Evolutionary conservation across 2,113 vertebrate genomes (phyloP), one percentile per base, ranked within the genome.

Genomic region (Rhodinocichla rosea): DNA sequence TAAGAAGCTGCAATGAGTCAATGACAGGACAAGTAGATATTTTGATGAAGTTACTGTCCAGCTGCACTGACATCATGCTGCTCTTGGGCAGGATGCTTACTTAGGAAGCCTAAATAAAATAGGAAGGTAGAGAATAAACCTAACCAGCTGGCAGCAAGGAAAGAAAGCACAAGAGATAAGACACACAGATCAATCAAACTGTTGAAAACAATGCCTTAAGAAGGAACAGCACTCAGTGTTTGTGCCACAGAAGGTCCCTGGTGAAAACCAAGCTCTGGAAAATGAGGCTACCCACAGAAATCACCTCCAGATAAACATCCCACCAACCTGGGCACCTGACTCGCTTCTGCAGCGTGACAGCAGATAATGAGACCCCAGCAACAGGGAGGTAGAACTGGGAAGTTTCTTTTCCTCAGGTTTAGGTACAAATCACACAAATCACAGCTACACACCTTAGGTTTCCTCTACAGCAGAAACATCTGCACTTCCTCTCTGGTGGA

Each of bases 41-140:
- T 81, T 37, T 42, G 50, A 64, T 53, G 17, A 63, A 94, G 47
- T 59, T 60, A 67, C 47, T 79, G 44, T 26, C 60, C 57, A 78
- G 84, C 30, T 55, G 52, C 59, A 57, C 33, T n/a, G 33, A 62
- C 40, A 37, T 24, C 2, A 47, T 81, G 37, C 59, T 83, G 49
- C 62, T 64, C 13, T 60, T 45, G 22, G 39, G n/a, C 57, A 80
- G n/a, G 30, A 70, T 50, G n/a, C 21, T 75, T 65, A 7, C 24
- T 62, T 62, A 40, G 70, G 70, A 88, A 88, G n/a, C 45, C 79
- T 22, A 26, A 53, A 65, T 56, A 68, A 73, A 97, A 80, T 5
- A 23, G 35, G 35, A 59, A 75, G 40, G n/a, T 13, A 45, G 19
- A 87, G 4, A 56, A 75, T n/a, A 91, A 89, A 71, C 22, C 56